phyloP scores from a whole-genome alignment of 2,888 invertebrate species.

The Bruchidius siliquastri region DNA sequence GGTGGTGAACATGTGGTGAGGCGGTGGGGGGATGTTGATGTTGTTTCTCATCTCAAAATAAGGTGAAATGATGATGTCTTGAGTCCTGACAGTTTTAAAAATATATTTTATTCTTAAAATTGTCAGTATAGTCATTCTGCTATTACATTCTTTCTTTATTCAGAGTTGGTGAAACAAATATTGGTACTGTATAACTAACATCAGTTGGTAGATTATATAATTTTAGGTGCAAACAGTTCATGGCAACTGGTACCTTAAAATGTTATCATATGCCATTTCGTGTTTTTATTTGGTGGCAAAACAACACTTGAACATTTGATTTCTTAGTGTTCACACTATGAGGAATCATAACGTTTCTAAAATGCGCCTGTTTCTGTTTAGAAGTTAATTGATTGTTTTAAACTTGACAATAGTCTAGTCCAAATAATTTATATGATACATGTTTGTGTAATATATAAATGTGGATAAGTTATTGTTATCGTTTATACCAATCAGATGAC shows the following conservation, averaged over 20 bases:
- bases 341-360: neutral
- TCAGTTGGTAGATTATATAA: neutral
- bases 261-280: neutral
- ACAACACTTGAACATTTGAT: neutral
- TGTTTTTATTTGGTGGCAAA: neutral
- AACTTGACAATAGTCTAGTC: no score
- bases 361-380: neutral
- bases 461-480: neutral
- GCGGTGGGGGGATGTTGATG: no score
- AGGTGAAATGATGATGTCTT: neutral
- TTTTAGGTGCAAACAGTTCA: neutral
- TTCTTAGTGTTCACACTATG: neutral
- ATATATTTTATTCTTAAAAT: no score
- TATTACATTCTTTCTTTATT: neutral
- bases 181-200: neutral
- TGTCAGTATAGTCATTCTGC: no score
- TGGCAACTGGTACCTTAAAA: neutral
- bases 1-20: no score
- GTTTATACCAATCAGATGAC: neutral
- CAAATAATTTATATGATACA: no score
- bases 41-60: neutral
- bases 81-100: no score
- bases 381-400: no score
- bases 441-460: no score
- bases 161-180: neutral